Evolutionary conservation across 92 coral and sea anemone species (phyloP).

Genomic region (Montipora capitata): DNA sequence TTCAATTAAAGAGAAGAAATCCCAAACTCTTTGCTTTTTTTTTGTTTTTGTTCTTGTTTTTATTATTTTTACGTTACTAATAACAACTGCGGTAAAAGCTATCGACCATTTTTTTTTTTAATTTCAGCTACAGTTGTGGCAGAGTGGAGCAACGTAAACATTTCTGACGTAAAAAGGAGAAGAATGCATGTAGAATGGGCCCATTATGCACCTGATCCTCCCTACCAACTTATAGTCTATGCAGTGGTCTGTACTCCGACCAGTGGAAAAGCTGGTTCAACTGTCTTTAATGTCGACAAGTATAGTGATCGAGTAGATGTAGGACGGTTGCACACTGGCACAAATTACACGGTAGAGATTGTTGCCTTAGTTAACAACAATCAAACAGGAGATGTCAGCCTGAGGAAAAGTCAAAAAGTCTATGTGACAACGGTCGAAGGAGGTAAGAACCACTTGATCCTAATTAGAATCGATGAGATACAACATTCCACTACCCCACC

Average conservation of each 20-base stretch:
- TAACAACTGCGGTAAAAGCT: no score
- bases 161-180: not conserved
- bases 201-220: not conserved
- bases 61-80: no score
- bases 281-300: conserved; percentile 6
- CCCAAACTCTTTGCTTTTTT: no score
- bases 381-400: not conserved
- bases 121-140: not conserved
- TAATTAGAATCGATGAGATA: no score
- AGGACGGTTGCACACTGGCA: conserved; percentile 1
- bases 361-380: not conserved
- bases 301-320: not conserved
- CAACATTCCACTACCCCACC: no score
- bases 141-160: not conserved
- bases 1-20: no score
- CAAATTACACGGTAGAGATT: conserved; percentile 10
- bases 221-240: not conserved
- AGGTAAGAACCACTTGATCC: not conserved
- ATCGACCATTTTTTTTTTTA: not conserved
- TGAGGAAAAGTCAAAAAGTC: not conserved
- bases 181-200: not conserved
- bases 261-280: not conserved
- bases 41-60: no score
- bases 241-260: conserved; percentile 39
- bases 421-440: conserved; percentile 2